phyloP scores from a whole-genome alignment of 2,797 vertebrate genomes.

The Perodicticus potto region DNA sequence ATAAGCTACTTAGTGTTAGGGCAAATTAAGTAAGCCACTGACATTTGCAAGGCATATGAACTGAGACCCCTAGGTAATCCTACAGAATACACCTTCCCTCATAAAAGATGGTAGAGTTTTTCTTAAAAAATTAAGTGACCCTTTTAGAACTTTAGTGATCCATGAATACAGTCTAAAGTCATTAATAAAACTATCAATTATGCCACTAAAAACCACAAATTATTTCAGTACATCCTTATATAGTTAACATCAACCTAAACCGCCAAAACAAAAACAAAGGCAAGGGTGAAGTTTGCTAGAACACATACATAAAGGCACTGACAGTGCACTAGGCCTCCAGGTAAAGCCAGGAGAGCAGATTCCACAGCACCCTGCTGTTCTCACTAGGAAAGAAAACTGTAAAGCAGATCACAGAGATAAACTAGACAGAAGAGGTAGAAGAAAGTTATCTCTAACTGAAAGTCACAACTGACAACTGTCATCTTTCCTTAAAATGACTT shows the following conservation, averaged over 20 bases:
- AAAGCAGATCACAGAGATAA: background rate
- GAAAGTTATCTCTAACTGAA: background rate
- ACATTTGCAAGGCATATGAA: conserved; percentile 41
- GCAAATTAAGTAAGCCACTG: conserved; percentile 46
- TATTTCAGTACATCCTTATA: background rate
- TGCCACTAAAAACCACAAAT: background rate
- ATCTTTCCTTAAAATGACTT: background rate
- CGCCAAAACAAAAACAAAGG: background rate
- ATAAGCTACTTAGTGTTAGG: background rate
- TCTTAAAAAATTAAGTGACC: background rate
- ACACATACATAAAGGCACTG: fast-evolving
- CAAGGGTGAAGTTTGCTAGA: fast-evolving
- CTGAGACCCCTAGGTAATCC: conserved; percentile 48
- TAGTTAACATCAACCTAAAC: background rate
- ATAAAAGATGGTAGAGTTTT: background rate
- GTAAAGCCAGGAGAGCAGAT: fast-evolving
- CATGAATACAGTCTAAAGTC: background rate
- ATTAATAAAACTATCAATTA: background rate
- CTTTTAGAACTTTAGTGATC: background rate
- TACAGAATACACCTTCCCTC: background rate
- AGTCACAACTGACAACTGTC: too few relatives aligned
- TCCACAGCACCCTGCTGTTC: fast-evolving
- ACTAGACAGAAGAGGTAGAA: background rate
- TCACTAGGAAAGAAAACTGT: fast-evolving
- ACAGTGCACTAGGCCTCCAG: fast-evolving